Base-by-base conservation (phyloP, 2,888 invertebrate species). In the Petrolisthes manimaculis region DNA sequence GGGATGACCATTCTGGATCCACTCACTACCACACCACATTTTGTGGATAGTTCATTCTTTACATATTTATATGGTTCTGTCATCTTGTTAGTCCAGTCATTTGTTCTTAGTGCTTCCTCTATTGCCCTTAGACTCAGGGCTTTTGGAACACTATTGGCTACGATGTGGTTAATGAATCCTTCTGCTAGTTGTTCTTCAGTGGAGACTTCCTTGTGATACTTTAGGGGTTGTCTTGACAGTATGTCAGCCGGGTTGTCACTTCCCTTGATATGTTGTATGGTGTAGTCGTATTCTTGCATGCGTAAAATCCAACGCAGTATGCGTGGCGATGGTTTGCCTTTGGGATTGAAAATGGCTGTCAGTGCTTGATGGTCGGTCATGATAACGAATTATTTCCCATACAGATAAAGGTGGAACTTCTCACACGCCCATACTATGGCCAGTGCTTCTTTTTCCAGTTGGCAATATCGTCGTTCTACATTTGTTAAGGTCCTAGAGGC, bases 381-480 rank as follows among this genome's bases (percentile, higher is more conserved):
- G 61, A 87, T 87, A 3, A 21, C 12, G 8, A 87, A 87, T 51
- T 75, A 37, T 3, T 67, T 77, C 2, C 87, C 84, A 18, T 21
- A 77, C 8, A 87, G 61, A 77, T 85, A 87, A 18, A 87, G 69
- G 71, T 85, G 87, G 24, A 83, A 83, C 8, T 87, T 83, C 21
- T 87, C 87, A 83, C 78, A 87, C n/a, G 67, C 78, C 87, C 84
- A 87, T 54, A 84, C 83, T 24, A 88, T 77, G 61, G 88, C 83
- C n/a, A 88, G 78, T n/a, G 83, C 78, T 69, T 88, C 77, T n/a
- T 77, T 69, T 54, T 88, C 78, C 56, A 78, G 75, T 61, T 85
- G 84, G n/a, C 83, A 88, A 78, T 88, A 88, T 61, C 88, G 77
- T 14, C 67, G 12, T 56, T 86, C 61, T 67, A 84, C 84, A 51